Evolutionary conservation across 2,797 vertebrate species (phyloP).

Genomic region (Mustela erminea): DNA sequence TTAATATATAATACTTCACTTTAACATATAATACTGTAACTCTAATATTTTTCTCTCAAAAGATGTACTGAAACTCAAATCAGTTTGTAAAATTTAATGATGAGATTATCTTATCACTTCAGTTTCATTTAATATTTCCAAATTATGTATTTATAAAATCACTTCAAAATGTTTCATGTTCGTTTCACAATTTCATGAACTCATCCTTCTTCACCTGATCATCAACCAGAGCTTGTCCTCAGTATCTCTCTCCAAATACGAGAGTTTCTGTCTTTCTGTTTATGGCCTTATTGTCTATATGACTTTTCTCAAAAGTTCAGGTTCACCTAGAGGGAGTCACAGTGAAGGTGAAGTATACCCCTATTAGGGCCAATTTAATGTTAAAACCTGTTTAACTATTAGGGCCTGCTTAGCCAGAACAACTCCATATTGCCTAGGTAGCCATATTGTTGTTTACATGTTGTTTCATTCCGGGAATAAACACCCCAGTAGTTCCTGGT

Average conservation of each 20-base stretch:
- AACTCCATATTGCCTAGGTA: no score
- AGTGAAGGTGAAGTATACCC: neutral
- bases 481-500: no score
- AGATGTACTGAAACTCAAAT: slow-evolving; percentile 37
- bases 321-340: neutral
- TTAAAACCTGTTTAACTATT: no score
- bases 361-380: no score
- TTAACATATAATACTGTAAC: slow-evolving; percentile 43
- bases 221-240: neutral
- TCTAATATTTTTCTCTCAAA: slow-evolving; percentile 34
- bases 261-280: neutral
- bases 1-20: slow-evolving; percentile 59
- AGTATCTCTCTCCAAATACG: neutral
- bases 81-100: slow-evolving; percentile 68
- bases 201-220: neutral
- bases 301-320: slow-evolving; percentile 35
- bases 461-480: no score
- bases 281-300: neutral
- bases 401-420: no score
- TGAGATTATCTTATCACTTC: slow-evolving; percentile 54
- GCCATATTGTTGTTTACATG: no score
- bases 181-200: neutral
- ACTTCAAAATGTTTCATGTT: slow-evolving; percentile 28
- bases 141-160: slow-evolving; percentile 63
- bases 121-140: slow-evolving; percentile 63